These are phyloP conservation scores for Leptocoma aspasia DNA, from an alignment of 2,113 vertebrate genomes.

Conservation along the genomic window DNA sequence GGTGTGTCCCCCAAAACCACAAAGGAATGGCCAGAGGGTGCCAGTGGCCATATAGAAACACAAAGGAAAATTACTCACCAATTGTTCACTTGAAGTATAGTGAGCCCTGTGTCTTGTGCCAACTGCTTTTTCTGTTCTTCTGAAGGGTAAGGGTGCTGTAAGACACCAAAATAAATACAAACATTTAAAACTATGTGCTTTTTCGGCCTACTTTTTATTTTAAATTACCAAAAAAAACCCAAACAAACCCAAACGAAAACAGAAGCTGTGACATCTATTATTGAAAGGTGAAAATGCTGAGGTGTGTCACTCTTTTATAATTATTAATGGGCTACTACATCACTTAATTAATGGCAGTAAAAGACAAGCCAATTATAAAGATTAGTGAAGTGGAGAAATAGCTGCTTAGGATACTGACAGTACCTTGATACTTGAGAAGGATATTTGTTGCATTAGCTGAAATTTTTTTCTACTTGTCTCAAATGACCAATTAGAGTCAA, in stretches of 20 bases:
- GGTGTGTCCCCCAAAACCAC: constrained; percentile 66
- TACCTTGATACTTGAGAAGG: constrained; percentile 80
- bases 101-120: constrained; percentile 99
- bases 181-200: constrained; percentile 29
- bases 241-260: not conserved
- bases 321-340: constrained; percentile 96
- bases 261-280: constrained; percentile 74
- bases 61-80: constrained; percentile 86
- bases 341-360: constrained; percentile 97
- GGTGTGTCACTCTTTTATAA: constrained; percentile 80
- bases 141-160: constrained; percentile 97
- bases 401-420: constrained; percentile 85
- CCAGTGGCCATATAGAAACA: constrained; percentile 70
- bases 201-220: constrained; percentile 48
- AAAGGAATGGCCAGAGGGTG: constrained; percentile 72
- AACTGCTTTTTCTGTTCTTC: constrained; percentile 99
- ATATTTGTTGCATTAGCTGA: constrained; percentile 67
- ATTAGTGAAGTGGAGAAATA: constrained; percentile 96
- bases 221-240: not conserved
- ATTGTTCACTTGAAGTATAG: constrained; percentile 99
- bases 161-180: constrained; percentile 65
- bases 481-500: not conserved
- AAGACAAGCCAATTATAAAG: constrained; percentile 98
- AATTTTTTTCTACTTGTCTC: constrained; percentile 43
- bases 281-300: constrained; percentile 83